Conservation (phyloP, 2,113 vertebrate species). For the Dinomys branickii region DNA sequence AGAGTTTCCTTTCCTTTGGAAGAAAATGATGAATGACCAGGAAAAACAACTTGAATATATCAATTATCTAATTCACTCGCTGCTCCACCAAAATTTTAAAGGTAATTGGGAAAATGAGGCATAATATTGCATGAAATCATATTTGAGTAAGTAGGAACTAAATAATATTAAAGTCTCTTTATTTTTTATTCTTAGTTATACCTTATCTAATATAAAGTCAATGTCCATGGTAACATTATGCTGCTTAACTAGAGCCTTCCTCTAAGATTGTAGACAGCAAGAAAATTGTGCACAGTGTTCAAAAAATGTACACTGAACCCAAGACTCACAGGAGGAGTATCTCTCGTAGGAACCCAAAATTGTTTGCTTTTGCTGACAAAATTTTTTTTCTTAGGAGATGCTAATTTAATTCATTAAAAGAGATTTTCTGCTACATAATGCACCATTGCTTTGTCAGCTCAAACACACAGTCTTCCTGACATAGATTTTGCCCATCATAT, state of each 20-base stretch:
- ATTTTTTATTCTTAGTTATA: not conserved
- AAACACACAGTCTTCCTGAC: not conserved
- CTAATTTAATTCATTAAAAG: not conserved
- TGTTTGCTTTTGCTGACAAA: not conserved
- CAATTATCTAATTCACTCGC: not conserved
- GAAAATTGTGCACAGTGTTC: not conserved
- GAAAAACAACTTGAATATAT: not conserved
- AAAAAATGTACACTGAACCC: not conserved
- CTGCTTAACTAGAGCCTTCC: constrained; percentile 20
- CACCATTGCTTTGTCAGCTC: not conserved
- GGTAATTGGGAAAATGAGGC: not conserved
- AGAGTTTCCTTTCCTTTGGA: constrained; percentile 18
- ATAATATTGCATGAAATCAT: not conserved
- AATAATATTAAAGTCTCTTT: not conserved
- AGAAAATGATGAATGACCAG: constrained; percentile 10
- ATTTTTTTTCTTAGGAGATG: not conserved
- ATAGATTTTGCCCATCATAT: not conserved
- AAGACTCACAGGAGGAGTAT: not conserved
- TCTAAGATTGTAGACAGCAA: not conserved
- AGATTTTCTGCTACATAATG: not conserved
- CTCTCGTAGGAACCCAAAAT: not conserved
- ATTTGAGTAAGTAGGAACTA: not conserved
- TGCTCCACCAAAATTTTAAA: not conserved
- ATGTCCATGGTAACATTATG: not conserved
- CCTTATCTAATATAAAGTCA: not conserved